Conservation (phyloP, 2,113 vertebrate species). For the Tursiops truncatus region DNA sequence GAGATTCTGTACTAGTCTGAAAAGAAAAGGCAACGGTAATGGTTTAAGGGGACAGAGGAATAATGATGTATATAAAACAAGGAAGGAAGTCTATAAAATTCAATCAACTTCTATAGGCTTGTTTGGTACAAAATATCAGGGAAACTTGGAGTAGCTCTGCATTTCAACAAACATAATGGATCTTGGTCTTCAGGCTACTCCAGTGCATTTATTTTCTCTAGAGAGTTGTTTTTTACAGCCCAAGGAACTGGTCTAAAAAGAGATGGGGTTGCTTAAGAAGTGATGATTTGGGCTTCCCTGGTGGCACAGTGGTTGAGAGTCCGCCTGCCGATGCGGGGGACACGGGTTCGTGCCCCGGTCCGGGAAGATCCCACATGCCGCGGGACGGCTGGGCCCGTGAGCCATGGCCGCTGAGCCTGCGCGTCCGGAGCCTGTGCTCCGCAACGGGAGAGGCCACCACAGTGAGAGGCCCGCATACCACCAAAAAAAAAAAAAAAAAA, state of each 20-base stretch:
- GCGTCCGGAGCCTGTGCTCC: too few species aligned
- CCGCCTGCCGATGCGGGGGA: too few species aligned
- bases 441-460: too few species aligned
- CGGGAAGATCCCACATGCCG: too few species aligned
- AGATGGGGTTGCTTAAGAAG: conserved; percentile 54
- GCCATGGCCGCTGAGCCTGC: too few species aligned
- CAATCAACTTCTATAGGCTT: not conserved
- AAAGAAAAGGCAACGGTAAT: not conserved
- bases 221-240: not conserved
- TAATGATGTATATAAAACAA: not conserved
- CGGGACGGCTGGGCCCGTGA: too few species aligned
- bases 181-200: conserved; percentile 52
- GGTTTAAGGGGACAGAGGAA: not conserved
- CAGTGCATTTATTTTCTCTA: conserved; percentile 59
- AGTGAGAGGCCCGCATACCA: too few species aligned
- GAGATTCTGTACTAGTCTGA: not conserved
- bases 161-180: conserved; percentile 48
- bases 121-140: not conserved
- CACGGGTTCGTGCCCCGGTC: too few species aligned
- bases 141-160: not conserved
- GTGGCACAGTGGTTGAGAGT: too few species aligned
- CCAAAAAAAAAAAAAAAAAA: too few species aligned
- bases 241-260: not conserved
- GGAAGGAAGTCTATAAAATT: conserved; percentile 43
- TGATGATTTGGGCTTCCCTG: not conserved